These are phyloP conservation scores for Drosophila mojavensis DNA, from an alignment of 1,140 invertebrate genomes.

Conservation along the genomic window DNA sequence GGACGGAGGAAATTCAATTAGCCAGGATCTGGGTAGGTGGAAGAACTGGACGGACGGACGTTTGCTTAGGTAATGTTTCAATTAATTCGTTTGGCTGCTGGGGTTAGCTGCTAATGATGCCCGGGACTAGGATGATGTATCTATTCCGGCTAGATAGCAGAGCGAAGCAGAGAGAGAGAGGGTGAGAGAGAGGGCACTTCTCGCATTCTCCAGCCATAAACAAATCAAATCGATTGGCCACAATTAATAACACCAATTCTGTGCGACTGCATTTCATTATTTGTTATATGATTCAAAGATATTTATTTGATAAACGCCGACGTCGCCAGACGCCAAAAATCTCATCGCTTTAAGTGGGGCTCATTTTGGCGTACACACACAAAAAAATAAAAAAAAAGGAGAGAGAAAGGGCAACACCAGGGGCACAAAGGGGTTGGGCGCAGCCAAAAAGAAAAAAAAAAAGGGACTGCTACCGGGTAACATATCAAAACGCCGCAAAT, in stretches of 20 bases:
- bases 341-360: conserved; percentile 81
- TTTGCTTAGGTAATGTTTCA: conserved; percentile 83
- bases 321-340: conserved; percentile 75
- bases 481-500: conserved; percentile 80
- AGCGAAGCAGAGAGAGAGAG: not conserved
- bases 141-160: not conserved
- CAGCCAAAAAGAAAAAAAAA: conserved; percentile 28
- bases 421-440: not conserved
- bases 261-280: conserved; percentile 74
- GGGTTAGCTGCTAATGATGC: conserved; percentile 64
- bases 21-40: conserved; percentile 37
- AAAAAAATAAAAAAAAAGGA: not conserved
- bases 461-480: conserved; percentile 68
- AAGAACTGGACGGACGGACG: conserved; percentile 34
- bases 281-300: conserved; percentile 80
- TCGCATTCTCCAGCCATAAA: conserved; percentile 34
- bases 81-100: conserved; percentile 69
- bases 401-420: conserved; percentile 57
- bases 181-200: not conserved
- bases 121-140: conserved; percentile 31
- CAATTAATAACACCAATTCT: conserved; percentile 78
- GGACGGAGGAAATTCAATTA: conserved; percentile 76
- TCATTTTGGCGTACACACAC: conserved; percentile 49
- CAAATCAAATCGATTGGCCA: conserved; percentile 73
- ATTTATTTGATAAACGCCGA: conserved; percentile 80